Percentiles rank a stretch among this genome's conserved stretches.
Evolutionary conservation across 2,888 invertebrate genomes (phyloP).

Genomic region (Barypeithes pellucidus): DNA sequence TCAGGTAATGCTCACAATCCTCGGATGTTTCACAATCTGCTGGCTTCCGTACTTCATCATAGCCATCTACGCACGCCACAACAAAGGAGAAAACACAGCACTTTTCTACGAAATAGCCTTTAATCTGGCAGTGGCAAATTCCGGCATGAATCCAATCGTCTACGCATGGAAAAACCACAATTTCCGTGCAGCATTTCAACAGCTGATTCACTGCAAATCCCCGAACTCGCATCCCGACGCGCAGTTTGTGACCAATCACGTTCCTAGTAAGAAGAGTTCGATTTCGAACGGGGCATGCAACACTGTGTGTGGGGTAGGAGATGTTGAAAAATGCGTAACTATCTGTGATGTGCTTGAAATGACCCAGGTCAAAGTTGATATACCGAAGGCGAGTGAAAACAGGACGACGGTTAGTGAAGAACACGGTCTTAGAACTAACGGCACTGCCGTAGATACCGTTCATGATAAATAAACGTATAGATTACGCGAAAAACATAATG

Average conservation of each 20-base stretch:
- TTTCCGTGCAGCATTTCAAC: conserved; percentile 82
- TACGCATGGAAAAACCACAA: conserved; percentile 90
- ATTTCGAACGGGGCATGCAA: conserved; percentile 54
- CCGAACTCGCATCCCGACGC: conserved; percentile 69
- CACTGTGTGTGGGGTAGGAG: background rate
- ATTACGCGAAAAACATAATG: background rate
- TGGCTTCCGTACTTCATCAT: conserved; percentile 87
- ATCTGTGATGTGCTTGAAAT: conserved; percentile 39
- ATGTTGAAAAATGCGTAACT: conserved; percentile 71
- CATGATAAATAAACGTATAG: conserved; percentile 29
- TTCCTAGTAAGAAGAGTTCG: conserved; percentile 73
- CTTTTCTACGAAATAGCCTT: conserved; percentile 67
- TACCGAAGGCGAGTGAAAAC: background rate
- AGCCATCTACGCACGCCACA: conserved; percentile 64
- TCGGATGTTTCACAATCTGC: conserved; percentile 86
- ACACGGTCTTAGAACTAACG: conserved; percentile 53
- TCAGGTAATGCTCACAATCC: conserved; percentile 84
- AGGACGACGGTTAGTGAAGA: background rate
- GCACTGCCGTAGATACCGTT: conserved; percentile 60
- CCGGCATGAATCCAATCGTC: conserved; percentile 86
- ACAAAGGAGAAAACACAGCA: conserved; percentile 54
- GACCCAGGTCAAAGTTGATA: background rate
- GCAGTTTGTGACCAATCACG: conserved; percentile 71
- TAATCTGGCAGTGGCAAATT: conserved; percentile 84
- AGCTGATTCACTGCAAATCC: conserved; percentile 78